A percentile compares a stretch with the other conserved stretches of the same genome.
Evolutionary conservation across 2,888 invertebrate genomes (phyloP).

Genomic region (Pyrrhosoma nymphula): DNA sequence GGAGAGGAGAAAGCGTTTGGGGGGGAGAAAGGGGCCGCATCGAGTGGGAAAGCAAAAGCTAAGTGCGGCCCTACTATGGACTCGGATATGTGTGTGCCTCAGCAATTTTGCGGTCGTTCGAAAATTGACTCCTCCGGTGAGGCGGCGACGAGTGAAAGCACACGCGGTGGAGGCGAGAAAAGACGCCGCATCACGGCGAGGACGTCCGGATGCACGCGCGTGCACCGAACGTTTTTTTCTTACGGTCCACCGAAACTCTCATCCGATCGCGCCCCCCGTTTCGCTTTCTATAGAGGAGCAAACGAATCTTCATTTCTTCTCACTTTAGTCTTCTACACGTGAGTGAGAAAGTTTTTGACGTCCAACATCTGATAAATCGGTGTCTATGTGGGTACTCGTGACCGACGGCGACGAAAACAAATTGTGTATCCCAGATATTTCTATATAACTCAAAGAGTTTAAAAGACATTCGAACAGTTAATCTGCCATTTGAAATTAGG

Average conservation of each 20-base stretch:
- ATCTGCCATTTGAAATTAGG: too few relatives aligned
- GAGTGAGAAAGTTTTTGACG: too few relatives aligned
- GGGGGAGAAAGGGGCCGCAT: neutral
- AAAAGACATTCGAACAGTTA: too few relatives aligned
- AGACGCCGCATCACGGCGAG: neutral
- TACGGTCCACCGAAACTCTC: conserved; percentile 5
- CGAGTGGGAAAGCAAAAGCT: too few relatives aligned
- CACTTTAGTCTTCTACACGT: neutral
- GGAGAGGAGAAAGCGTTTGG: neutral
- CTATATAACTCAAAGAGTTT: too few relatives aligned
- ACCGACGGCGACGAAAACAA: too few relatives aligned
- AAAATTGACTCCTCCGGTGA: neutral
- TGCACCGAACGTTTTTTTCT: neutral
- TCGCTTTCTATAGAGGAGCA: neutral
- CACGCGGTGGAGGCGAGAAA: neutral
- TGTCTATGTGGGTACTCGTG: too few relatives aligned
- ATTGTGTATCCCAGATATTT: too few relatives aligned
- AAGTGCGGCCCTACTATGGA: too few relatives aligned
- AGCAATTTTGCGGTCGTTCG: neutral
- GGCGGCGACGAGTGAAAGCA: neutral
- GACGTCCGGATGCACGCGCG: neutral
- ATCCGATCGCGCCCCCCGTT: neutral
- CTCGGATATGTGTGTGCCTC: neutral
- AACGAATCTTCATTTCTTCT: neutral
- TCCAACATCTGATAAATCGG: too few relatives aligned